Evolutionary conservation across 35 echinoderm and acorn worm species (phyloP).

Genomic region (Hemicentrotus pulcherrimus): DNA sequence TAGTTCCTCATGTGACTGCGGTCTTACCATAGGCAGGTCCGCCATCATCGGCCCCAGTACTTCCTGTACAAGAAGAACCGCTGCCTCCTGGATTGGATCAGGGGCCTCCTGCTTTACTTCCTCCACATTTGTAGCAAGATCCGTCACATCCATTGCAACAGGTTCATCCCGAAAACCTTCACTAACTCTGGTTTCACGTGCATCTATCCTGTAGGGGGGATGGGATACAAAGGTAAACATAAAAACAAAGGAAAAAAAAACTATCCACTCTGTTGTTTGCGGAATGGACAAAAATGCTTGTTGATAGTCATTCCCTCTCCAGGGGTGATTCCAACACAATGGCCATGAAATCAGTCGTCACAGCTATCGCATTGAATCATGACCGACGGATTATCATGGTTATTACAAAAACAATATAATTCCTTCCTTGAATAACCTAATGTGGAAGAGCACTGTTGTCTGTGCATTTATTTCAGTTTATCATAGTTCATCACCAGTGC

Average conservation of each 20-base stretch:
- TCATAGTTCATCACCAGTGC: conserved; percentile 55
- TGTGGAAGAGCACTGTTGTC: not conserved
- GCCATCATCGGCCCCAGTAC: not conserved
- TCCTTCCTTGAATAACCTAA: not conserved
- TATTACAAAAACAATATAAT: conserved; percentile 53
- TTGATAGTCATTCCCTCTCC: conserved; percentile 37
- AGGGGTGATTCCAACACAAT: conserved; percentile 41
- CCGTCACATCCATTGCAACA: not conserved
- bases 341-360: conserved; percentile 63
- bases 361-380: conserved; percentile 67
- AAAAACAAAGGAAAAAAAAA: not conserved
- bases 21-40: not conserved
- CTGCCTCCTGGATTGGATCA: not conserved
- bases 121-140: not conserved
- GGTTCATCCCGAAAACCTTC: not conserved
- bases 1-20: not conserved
- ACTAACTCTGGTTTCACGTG: not conserved
- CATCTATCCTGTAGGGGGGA: not conserved
- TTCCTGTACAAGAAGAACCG: not conserved
- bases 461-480: conserved; percentile 39
- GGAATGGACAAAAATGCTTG: conserved; percentile 39
- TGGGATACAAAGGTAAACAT: not conserved
- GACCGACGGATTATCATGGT: conserved; percentile 25
- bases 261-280: not conserved
- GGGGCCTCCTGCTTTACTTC: not conserved